Evolutionary conservation across 2,888 invertebrate species (phyloP).

Genomic region (Itoplectis maculator): DNA sequence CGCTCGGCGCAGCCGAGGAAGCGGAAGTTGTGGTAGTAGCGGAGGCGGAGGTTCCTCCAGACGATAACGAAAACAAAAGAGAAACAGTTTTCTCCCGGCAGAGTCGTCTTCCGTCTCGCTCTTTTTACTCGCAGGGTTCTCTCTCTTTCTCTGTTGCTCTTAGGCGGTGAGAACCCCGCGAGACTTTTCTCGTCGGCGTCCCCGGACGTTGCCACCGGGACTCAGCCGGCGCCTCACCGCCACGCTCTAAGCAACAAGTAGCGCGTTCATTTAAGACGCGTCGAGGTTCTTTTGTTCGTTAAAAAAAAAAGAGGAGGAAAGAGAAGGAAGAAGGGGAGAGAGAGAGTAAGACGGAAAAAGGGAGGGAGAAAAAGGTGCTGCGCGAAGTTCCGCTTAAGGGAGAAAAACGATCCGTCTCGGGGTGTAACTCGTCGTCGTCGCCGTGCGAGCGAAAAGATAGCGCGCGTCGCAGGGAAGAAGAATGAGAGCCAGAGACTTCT

Average conservation of each 20-base stretch:
- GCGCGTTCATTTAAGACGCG: conserved; percentile 85
- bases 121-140: conserved; percentile 49
- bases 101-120: conserved; percentile 60
- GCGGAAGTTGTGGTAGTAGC: conserved; percentile 46
- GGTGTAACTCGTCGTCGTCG: conserved; percentile 49
- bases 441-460: conserved; percentile 51
- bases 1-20: conserved; percentile 59
- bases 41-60: conserved; percentile 72
- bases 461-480: conserved; percentile 49
- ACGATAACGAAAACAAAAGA: conserved; percentile 83
- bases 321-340: conserved; percentile 45
- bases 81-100: conserved; percentile 81
- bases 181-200: conserved; percentile 68
- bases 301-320: conserved; percentile 71
- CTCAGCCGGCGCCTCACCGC: conserved; percentile 69
- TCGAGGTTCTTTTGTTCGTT: conserved; percentile 84
- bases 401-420: conserved; percentile 74
- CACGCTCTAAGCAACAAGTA: conserved; percentile 83
- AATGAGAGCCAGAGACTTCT: conserved; percentile 50
- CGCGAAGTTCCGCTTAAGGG: conserved; percentile 81
- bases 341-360: conserved; percentile 37
- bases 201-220: conserved; percentile 60
- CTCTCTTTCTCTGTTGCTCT: conserved; percentile 68
- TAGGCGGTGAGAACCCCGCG: too few species aligned
- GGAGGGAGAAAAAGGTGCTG: conserved; percentile 70